A percentile compares a stretch with the other conserved stretches of the same genome.
Conservation (phyloP, 2,888 invertebrate genomes). For the Eupithecia subfuscata region DNA sequence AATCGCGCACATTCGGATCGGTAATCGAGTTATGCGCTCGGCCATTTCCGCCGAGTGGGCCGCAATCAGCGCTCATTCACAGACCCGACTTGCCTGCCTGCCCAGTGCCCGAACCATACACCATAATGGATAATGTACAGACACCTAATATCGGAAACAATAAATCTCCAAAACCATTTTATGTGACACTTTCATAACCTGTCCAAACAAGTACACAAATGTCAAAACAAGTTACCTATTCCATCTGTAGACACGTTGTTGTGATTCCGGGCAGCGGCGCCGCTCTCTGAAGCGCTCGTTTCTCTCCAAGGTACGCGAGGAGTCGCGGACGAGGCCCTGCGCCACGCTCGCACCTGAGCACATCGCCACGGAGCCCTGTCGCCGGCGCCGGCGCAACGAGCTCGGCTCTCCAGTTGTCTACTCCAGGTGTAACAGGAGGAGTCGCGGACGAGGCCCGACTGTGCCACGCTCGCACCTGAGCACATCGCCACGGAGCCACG, state of each 20-base stretch:
- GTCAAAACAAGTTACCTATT: not conserved
- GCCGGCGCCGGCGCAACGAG: constrained; percentile 52
- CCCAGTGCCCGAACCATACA: not conserved
- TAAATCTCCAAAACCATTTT: not conserved
- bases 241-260: not conserved
- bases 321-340: not conserved
- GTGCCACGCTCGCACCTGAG: no score
- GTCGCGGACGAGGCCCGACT: no score
- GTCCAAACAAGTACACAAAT: not conserved
- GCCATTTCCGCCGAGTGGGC: constrained; percentile 38
- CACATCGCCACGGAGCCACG: no score
- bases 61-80: constrained; percentile 61
- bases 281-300: no score
- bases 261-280: no score
- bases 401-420: no score
- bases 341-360: not conserved
- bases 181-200: not conserved
- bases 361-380: not conserved
- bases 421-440: no score
- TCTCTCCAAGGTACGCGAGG: no score
- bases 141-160: not conserved
- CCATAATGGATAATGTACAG: not conserved
- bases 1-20: constrained; percentile 48
- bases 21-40: constrained; percentile 53
- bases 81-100: not conserved